phyloP scores from a whole-genome alignment of 2,797 vertebrate genomes.

The Picus viridis region DNA sequence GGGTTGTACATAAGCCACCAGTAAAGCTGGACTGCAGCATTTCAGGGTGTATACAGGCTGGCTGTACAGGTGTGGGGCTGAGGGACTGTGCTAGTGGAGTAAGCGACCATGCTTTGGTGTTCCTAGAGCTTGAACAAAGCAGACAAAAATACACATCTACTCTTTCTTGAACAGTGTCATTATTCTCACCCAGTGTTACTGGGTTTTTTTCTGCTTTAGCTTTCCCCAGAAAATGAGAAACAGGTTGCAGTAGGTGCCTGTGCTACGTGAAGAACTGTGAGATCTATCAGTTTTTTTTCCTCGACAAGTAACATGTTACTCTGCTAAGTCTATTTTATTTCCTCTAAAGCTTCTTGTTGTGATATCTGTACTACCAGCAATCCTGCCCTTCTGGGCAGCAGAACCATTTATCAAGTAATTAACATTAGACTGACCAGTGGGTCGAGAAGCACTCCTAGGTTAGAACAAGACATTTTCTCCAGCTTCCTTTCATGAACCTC shows the following conservation, averaged over 20 bases:
- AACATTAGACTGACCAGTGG: not conserved
- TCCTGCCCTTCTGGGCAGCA: not conserved
- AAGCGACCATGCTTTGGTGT: not conserved
- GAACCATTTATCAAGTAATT: slow-evolving; percentile 4
- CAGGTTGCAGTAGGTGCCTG: not conserved
- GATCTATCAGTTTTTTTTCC: not conserved
- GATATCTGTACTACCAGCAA: not conserved
- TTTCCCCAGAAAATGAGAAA: not conserved
- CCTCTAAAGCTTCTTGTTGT: not conserved
- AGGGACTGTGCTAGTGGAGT: fast-evolving
- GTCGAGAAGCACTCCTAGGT: not conserved
- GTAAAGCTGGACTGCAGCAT: not conserved
- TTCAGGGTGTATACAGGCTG: not conserved
- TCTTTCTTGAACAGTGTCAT: not conserved
- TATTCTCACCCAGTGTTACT: not conserved
- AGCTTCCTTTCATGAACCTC: not conserved
- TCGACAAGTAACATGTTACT: not conserved
- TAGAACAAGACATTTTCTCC: not conserved
- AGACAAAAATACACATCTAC: not conserved
- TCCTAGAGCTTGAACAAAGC: not conserved
- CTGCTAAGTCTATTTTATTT: not conserved
- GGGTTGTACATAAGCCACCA: not conserved
- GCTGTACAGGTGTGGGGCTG: not conserved
- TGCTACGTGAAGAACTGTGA: fast-evolving
- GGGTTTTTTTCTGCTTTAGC: not conserved